Percentiles rank a stretch among this genome's conserved stretches.
phyloP scores from a whole-genome alignment of 2,113 vertebrate genomes.

The Anser cygnoides region DNA sequence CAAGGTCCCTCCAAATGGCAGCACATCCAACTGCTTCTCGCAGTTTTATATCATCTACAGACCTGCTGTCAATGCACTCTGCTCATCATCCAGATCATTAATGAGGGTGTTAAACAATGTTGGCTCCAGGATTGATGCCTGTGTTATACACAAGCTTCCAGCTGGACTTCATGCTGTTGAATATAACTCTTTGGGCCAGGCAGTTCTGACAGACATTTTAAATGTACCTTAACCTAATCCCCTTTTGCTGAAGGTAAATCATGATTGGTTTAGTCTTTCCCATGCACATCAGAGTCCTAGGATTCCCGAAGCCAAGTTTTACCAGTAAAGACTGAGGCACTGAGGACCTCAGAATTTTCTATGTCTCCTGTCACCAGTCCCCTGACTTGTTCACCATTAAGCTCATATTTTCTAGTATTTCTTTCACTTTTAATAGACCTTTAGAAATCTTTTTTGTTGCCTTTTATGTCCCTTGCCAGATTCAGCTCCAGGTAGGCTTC shows the following conservation, averaged over 20 bases:
- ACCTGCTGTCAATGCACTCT: background rate
- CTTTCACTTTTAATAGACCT: background rate
- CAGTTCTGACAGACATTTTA: background rate
- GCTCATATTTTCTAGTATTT: background rate
- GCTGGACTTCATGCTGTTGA: background rate
- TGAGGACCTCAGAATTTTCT: background rate
- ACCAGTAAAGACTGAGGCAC: background rate
- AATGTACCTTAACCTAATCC: accelerated
- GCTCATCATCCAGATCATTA: background rate
- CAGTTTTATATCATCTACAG: background rate
- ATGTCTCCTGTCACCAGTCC: background rate
- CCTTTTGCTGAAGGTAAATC: background rate
- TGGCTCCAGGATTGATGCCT: background rate
- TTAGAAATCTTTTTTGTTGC: background rate
- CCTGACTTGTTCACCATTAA: accelerated
- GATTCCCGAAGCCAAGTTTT: background rate
- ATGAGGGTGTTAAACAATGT: background rate
- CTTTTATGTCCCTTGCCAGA: background rate
- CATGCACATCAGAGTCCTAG: background rate
- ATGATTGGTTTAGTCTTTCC: background rate
- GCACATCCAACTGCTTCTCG: background rate
- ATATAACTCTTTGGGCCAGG: background rate
- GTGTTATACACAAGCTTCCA: background rate
- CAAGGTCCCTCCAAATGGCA: background rate
- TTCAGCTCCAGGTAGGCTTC: background rate